A percentile compares a stretch with the other conserved stretches of the same genome.
These are phyloP conservation scores for Neelides sp. DNA, from an alignment of 1,140 invertebrate species.

Conservation along the genomic window DNA sequence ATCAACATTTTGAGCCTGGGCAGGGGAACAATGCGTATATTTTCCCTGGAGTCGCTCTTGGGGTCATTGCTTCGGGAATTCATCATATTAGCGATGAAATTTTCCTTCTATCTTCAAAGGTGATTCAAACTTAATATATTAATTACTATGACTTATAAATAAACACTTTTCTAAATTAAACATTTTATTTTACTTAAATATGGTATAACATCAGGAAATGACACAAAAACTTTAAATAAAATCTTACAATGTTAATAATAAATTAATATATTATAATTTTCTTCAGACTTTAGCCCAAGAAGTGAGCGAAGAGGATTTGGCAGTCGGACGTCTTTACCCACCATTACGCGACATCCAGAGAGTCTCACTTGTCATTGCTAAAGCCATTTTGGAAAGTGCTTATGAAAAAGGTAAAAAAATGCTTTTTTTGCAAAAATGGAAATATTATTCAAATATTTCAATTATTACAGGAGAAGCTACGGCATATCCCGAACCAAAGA, in stretches of 20 bases:
- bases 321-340: constrained; percentile 60
- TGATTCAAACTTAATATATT: constrained; percentile 32
- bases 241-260: too few species aligned
- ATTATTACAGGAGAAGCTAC: constrained; percentile 58
- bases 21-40: constrained; percentile 97
- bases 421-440: too few species aligned
- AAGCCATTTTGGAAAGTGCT: constrained; percentile 53
- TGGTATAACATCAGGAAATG: background rate
- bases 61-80: constrained; percentile 70
- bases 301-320: constrained; percentile 55
- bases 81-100: constrained; percentile 79
- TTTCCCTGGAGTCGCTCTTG: constrained; percentile 84
- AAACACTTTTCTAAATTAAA: constrained; percentile 13
- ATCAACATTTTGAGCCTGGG: constrained; percentile 69
- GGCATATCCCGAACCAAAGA: constrained; percentile 67
- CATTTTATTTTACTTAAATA: background rate
- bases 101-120: constrained; percentile 72
- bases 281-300: constrained; percentile 54
- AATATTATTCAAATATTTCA: background rate
- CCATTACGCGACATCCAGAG: constrained; percentile 56
- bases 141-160: constrained; percentile 3
- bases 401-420: constrained; percentile 51
- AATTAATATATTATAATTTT: constrained; percentile 5
- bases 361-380: constrained; percentile 58
- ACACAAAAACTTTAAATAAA: constrained; percentile 6